A percentile compares a stretch with the other conserved stretches of the same genome.
These are phyloP conservation scores for Dysmachus trigonus DNA, from an alignment of 2,888 invertebrate genomes.

Conservation along the genomic window DNA sequence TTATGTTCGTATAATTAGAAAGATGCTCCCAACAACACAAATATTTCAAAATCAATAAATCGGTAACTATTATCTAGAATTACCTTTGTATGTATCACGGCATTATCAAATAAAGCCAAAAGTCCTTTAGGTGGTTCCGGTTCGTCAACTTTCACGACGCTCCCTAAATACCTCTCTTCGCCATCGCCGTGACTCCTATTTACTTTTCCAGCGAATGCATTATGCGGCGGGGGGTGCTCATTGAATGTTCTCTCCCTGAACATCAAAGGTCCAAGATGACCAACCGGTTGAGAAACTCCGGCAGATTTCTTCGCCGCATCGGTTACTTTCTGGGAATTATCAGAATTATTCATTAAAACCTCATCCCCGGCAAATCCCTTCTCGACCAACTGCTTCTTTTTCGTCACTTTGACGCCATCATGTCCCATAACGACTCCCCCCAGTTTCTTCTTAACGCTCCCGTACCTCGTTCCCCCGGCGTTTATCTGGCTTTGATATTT, in stretches of 20 bases:
- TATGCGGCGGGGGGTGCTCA: background rate
- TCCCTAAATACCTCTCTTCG: background rate
- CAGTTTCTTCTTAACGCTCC: slow-evolving; percentile 43
- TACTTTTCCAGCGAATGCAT: background rate
- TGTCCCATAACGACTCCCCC: slow-evolving; percentile 54
- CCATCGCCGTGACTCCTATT: background rate
- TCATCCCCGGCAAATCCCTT: slow-evolving; percentile 53
- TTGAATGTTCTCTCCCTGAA: slow-evolving; percentile 60
- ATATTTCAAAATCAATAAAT: background rate
- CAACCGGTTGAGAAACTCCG: slow-evolving; percentile 57
- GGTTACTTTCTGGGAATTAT: background rate
- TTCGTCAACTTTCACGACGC: background rate
- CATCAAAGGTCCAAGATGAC: slow-evolving; percentile 60
- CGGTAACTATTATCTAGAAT: background rate
- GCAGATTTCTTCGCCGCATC: slow-evolving; percentile 43
- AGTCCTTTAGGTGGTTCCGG: background rate
- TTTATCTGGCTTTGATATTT: slow-evolving; percentile 40
- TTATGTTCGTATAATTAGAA: too few relatives aligned
- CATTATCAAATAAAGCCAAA: background rate
- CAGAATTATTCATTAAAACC: slow-evolving; percentile 11
- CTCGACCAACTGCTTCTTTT: slow-evolving; percentile 61
- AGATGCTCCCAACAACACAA: background rate
- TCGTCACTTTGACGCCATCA: slow-evolving; percentile 61
- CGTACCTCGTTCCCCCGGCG: slow-evolving; percentile 13
- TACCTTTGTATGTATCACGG: background rate